Conservation (phyloP, 2,888 invertebrate genomes). For the Xylota sylvarum region DNA sequence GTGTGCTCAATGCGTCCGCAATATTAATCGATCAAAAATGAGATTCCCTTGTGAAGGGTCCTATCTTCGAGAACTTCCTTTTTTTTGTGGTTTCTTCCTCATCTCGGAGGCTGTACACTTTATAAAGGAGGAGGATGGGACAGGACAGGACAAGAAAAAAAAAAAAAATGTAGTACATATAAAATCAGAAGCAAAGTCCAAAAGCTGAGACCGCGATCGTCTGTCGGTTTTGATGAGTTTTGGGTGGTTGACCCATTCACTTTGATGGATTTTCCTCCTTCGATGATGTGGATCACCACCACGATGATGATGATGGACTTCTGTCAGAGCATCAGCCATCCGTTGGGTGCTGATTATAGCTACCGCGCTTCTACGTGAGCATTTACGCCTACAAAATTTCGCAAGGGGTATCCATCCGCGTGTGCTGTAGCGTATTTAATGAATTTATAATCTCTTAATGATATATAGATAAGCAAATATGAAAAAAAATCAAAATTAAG, state of each 20-base stretch:
- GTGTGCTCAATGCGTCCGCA: constrained; percentile 73
- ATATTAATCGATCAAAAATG: constrained; percentile 77
- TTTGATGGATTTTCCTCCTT: constrained; percentile 77
- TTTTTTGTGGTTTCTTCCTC: constrained; percentile 38
- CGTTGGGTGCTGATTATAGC: constrained; percentile 78
- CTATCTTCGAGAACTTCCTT: constrained; percentile 68
- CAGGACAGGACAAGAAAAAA: background rate
- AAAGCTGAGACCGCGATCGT: constrained; percentile 29
- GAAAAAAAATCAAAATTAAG: constrained; percentile 43
- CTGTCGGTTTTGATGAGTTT: constrained; percentile 74
- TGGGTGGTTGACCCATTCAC: constrained; percentile 78
- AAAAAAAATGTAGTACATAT: constrained; percentile 5
- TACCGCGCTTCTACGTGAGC: constrained; percentile 79
- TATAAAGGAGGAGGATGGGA: constrained; percentile 23
- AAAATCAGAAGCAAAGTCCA: constrained; percentile 29
- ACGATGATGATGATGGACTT: constrained; percentile 67
- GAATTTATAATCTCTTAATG: constrained; percentile 78
- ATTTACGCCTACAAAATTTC: constrained; percentile 77
- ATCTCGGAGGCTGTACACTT: constrained; percentile 26
- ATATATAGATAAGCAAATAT: constrained; percentile 75
- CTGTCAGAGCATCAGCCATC: constrained; percentile 66
- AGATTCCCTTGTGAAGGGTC: constrained; percentile 79
- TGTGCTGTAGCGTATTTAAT: constrained; percentile 74
- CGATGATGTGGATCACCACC: constrained; percentile 53
- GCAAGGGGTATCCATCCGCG: constrained; percentile 23